phyloP scores from a whole-genome alignment of 2,113 vertebrate species.

The Mus spicilegus region DNA sequence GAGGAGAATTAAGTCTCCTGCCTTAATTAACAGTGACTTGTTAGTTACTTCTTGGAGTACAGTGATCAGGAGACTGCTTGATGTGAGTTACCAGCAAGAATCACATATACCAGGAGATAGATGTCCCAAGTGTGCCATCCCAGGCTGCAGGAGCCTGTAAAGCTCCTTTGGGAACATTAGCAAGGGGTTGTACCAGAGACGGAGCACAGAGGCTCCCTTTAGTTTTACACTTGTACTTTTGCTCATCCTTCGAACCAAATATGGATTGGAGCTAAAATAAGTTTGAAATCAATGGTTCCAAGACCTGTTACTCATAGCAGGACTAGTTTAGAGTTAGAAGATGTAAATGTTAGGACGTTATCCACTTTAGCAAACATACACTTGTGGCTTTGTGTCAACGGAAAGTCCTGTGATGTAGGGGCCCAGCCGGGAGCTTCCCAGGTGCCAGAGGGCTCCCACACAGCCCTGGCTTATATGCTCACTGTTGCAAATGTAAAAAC shows the following conservation, averaged over 20 bases:
- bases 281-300: background rate
- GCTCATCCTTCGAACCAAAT: background rate
- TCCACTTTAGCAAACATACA: background rate
- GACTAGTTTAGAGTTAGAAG: background rate
- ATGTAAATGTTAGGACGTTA: background rate
- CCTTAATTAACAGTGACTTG: background rate
- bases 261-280: slow-evolving; percentile 26
- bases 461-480: background rate
- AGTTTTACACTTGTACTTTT: background rate
- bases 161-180: background rate
- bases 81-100: background rate
- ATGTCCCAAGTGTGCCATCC: background rate
- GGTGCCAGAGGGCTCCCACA: background rate
- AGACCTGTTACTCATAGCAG: background rate
- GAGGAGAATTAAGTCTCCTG: background rate
- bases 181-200: background rate
- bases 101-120: background rate
- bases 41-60: background rate
- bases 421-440: background rate
- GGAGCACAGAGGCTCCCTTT: background rate
- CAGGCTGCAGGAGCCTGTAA: background rate
- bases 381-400: background rate
- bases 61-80: background rate
- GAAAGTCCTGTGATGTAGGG: background rate
- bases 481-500: background rate